Percentiles rank a stretch among this genome's conserved stretches.
Evolutionary conservation across 2,797 vertebrate genomes (phyloP).

Genomic region (Pelodytes ibericus): DNA sequence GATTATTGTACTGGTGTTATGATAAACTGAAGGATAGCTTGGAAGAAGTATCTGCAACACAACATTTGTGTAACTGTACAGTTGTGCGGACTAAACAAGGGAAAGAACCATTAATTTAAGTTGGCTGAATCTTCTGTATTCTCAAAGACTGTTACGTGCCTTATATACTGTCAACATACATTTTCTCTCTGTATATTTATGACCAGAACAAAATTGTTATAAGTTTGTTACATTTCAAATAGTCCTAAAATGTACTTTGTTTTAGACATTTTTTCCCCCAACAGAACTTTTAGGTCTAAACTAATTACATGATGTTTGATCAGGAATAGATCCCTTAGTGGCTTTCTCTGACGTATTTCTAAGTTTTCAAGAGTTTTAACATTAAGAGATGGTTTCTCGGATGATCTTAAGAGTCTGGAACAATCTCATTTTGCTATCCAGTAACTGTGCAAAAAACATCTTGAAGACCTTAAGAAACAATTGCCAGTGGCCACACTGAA

Average conservation of each 20-base stretch:
- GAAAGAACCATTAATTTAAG: conserved; percentile 86
- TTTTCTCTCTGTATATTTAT: conserved; percentile 84
- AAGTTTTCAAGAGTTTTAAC: conserved; percentile 43
- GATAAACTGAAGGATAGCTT: conserved; percentile 80
- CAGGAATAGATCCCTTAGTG: conserved; percentile 80
- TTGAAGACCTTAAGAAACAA: neutral
- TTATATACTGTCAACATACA: conserved; percentile 82
- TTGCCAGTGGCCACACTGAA: neutral
- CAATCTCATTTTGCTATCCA: conserved; percentile 4
- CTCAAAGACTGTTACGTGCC: conserved; percentile 89
- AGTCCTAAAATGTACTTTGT: conserved; percentile 77
- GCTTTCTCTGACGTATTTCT: conserved; percentile 66
- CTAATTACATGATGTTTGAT: conserved; percentile 81
- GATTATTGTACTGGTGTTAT: conserved; percentile 65
- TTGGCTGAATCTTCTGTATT: conserved; percentile 88
- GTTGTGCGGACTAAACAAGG: conserved; percentile 90
- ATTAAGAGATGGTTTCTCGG: neutral
- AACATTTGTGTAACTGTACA: conserved; percentile 98
- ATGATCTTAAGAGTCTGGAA: neutral
- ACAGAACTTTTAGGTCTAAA: conserved; percentile 75
- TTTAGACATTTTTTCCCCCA: conserved; percentile 80
- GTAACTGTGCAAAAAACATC: neutral
- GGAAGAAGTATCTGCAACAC: conserved; percentile 84
- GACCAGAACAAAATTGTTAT: conserved; percentile 78
- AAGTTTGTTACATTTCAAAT: conserved; percentile 79